Evolutionary conservation across 2,888 invertebrate genomes (phyloP).

Genomic region (Drosophila borealis): DNA sequence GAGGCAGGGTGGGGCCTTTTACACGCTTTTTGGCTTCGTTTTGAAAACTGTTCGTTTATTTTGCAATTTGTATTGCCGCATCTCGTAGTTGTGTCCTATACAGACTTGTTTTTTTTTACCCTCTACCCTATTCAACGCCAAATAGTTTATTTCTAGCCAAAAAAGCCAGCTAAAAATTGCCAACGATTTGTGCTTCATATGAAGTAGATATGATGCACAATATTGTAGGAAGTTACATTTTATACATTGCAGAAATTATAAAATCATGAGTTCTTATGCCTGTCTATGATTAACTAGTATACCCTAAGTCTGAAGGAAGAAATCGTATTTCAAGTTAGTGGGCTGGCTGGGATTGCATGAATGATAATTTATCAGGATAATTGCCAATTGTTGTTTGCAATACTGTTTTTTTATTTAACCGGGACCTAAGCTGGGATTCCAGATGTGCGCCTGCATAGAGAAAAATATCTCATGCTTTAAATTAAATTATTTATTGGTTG

Average conservation of each 20-base stretch:
- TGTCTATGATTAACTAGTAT: too few species aligned
- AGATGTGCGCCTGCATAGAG: neutral
- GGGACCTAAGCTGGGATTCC: neutral
- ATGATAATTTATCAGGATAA: conserved; percentile 78
- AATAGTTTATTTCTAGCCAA: conserved; percentile 50
- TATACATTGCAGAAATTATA: too few species aligned
- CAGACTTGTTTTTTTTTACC: conserved; percentile 27
- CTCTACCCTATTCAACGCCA: conserved; percentile 60
- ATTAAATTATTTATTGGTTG: conserved; percentile 73
- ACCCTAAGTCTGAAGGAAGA: too few species aligned
- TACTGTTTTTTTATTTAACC: neutral
- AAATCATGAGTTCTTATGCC: too few species aligned
- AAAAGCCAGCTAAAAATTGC: conserved; percentile 49
- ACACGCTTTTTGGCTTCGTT: conserved; percentile 54
- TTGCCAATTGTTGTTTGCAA: conserved; percentile 82
- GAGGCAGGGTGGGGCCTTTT: conserved; percentile 46
- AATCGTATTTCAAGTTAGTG: too few species aligned
- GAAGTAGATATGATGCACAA: too few species aligned
- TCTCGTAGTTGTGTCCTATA: conserved; percentile 23
- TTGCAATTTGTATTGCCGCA: conserved; percentile 54
- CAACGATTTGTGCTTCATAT: too few species aligned
- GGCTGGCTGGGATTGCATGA: too few species aligned
- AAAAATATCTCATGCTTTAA: conserved; percentile 65
- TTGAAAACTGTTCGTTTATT: conserved; percentile 57
- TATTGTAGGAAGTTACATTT: too few species aligned